phyloP scores from a whole-genome alignment of 2,113 vertebrate genomes.

The Scophthalmus maximus region DNA sequence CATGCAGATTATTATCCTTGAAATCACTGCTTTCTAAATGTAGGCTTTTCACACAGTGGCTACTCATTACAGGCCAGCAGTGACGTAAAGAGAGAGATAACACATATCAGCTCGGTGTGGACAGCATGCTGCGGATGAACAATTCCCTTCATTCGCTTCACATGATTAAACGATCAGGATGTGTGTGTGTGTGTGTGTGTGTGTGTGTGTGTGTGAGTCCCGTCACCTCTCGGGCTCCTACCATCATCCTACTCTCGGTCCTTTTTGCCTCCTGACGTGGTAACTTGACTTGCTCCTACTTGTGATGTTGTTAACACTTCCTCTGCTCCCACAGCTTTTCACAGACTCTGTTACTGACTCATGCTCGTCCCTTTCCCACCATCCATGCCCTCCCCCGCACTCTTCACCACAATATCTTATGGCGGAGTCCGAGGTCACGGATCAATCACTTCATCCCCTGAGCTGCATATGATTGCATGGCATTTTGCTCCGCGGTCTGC shows the following conservation, averaged over 20 bases:
- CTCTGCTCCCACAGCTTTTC: conserved; percentile 83
- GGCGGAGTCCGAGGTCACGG: conserved; percentile 74
- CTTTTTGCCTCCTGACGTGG: conserved; percentile 76
- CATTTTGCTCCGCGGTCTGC: conserved; percentile 62
- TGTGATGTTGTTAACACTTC: conserved; percentile 82
- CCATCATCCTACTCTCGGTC: conserved; percentile 71
- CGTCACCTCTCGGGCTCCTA: conserved; percentile 65
- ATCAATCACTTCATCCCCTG: conserved; percentile 74
- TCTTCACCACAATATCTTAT: conserved; percentile 78
- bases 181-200: conserved; percentile 58
- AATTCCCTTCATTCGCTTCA: conserved; percentile 36
- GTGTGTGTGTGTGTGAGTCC: conserved; percentile 60
- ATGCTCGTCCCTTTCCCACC: conserved; percentile 79
- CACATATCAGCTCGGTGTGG: conserved; percentile 41
- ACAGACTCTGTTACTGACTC: conserved; percentile 83
- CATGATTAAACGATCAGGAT: conserved; percentile 59
- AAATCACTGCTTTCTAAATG: conserved; percentile 44
- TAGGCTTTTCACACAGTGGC: conserved; percentile 51
- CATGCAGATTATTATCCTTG: conserved; percentile 54
- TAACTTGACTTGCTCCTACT: conserved; percentile 80
- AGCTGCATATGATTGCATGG: conserved; percentile 66
- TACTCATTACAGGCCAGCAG: conserved; percentile 54
- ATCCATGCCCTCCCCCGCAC: conserved; percentile 78
- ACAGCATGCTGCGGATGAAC: conserved; percentile 53
- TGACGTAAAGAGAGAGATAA: conserved; percentile 59